Evolutionary conservation across 2,888 invertebrate genomes (phyloP).

Genomic region (Dysmachus trigonus): DNA sequence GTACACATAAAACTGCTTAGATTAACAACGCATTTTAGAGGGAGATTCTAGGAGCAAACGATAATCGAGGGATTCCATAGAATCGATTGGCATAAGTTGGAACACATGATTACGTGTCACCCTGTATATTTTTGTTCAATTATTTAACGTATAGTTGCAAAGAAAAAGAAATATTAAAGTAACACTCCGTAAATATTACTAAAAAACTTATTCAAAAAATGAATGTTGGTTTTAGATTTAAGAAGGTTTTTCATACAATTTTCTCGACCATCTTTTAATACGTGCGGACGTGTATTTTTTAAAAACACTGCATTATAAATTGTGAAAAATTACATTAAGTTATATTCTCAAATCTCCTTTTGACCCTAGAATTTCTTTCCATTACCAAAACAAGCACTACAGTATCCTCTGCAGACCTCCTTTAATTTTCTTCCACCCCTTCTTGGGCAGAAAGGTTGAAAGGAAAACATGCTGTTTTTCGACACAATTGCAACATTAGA

Average conservation of each 20-base stretch:
- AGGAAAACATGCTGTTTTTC: neutral
- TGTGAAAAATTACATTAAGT: neutral
- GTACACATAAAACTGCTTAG: too few relatives aligned
- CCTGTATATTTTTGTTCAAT: too few relatives aligned
- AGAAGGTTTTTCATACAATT: neutral
- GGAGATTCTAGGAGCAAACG: too few relatives aligned
- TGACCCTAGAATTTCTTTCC: neutral
- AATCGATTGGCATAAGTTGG: too few relatives aligned
- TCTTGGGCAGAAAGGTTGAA: neutral
- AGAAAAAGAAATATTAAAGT: too few relatives aligned
- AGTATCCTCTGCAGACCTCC: neutral
- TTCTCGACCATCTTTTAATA: neutral
- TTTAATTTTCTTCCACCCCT: neutral
- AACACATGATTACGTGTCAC: too few relatives aligned
- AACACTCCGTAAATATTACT: too few relatives aligned
- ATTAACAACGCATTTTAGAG: too few relatives aligned
- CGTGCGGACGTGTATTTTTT: neutral
- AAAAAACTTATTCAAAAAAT: too few relatives aligned
- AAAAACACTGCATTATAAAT: neutral
- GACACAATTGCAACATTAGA: slow-evolving; percentile 19
- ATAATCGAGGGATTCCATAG: too few relatives aligned
- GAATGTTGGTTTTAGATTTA: neutral
- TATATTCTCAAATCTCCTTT: neutral
- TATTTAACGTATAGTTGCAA: too few relatives aligned
- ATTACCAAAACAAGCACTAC: neutral